Base-by-base conservation (phyloP, 2,797 vertebrate species). In the Spondyliosoma cantharus region DNA sequence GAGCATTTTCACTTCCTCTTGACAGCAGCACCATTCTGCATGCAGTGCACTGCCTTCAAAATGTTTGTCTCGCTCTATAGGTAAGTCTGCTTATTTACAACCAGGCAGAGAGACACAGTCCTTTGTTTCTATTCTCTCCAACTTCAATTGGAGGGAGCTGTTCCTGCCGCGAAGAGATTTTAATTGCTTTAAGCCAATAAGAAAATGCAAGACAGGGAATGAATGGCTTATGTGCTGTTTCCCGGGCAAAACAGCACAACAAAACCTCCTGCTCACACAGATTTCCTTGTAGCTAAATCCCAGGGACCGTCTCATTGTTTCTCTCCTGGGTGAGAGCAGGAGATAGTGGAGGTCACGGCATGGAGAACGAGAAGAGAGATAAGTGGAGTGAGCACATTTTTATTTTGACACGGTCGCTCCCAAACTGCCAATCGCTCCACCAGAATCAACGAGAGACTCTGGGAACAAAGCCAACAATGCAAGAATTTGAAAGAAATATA, bases 161-260 rank as follows among this genome's bases (percentile, higher is more conserved):
- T 32, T 63, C 68, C 76, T 78, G 66, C 64, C 2, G 73, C 79
- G 75, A 77, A 76, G 74, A 75, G 25, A 86, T 83, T 89, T 90
- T 91, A 92, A 93, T 89, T 91, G 85, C 86, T 89, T 91, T 84
- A 89, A 92, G 90, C 83, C 85, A 88, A 89, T 83, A 78, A 88
- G 74, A 86, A 88, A 90, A 90, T n/a, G 74, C 58, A 19, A 83
- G 76, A 71, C 58, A 2, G 84, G 57, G 73, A 75, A 74, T 83
- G 83, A 86, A 85, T 69, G 50, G 71, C 73, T 90, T 83, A 83
- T 62, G 74, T 63, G 71, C 84, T 27, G 78, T 82, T 90, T 90
- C 83, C 52, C 73, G 24, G 61, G 69, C 37, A 74, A 76, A 82
- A 76, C 24, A 57, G 81, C 76, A 72, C 78, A 85, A 82, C 83